Conservation (phyloP, 1,140 invertebrate genomes). For the Ridgeia piscesae region DNA sequence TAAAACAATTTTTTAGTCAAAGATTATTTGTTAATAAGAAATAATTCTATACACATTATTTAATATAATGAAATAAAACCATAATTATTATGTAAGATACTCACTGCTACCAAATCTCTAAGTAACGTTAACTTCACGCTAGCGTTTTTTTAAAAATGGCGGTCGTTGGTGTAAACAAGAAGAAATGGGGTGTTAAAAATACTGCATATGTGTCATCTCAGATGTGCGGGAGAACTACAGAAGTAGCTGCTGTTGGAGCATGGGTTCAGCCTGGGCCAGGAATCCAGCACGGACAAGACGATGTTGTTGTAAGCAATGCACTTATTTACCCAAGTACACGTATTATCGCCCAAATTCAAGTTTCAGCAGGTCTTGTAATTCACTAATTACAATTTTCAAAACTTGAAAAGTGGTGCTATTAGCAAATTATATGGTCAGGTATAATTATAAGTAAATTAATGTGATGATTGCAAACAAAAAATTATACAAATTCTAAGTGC, state of each 20-base stretch:
- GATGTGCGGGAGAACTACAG: constrained; percentile 25
- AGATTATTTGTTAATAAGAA: background rate
- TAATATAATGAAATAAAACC: background rate
- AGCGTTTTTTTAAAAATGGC: constrained; percentile 7
- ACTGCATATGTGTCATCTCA: background rate
- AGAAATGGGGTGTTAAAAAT: constrained; percentile 9
- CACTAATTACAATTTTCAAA: no score
- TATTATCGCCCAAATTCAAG: background rate
- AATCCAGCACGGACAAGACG: background rate
- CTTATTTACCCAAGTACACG: background rate
- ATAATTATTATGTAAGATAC: background rate
- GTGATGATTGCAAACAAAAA: background rate
- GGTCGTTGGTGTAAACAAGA: constrained; percentile 2
- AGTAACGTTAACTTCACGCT: background rate
- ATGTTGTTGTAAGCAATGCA: constrained; percentile 8
- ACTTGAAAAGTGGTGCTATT: background rate
- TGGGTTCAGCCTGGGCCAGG: constrained; percentile 47
- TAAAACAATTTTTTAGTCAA: background rate
- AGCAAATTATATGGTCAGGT: background rate
- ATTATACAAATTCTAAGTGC: background rate
- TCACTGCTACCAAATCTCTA: background rate
- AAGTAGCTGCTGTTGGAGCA: constrained; percentile 44
- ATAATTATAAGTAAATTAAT: background rate
- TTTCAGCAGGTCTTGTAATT: background rate
- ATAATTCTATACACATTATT: background rate